Evolutionary conservation across 2,113 vertebrate species (phyloP), one percentile per base, ranked within the genome.

Genomic region (Forbesichthys agassizii): DNA sequence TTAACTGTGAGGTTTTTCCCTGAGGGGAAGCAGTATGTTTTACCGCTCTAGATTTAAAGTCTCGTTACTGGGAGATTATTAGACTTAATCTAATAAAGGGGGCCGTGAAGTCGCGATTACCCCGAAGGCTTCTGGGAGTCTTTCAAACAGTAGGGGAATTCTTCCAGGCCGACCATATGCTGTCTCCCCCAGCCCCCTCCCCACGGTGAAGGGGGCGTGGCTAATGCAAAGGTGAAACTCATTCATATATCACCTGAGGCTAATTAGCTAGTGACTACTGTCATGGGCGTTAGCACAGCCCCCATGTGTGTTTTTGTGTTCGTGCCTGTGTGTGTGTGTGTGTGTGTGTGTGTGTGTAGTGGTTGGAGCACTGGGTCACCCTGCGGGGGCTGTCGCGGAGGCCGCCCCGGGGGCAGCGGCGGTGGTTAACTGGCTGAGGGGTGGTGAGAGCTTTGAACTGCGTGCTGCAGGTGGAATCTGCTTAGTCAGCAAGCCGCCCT

Each of bases 1-100:
- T 73, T 51, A 51, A 48, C 53, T 67, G 73, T 78, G 56, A 77
- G 69, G 3, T 16, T 61, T 56, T 33, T 58, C 79, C 83, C 75
- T 85, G 77, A 7, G 9, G 68, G 81, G 84, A 42, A 69, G 61
- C 59, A 13, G 62, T 61, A 68, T 81, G 87, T 42, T 7, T 87
- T 84, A 89, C 78, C 20, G 47, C 84, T 76, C 67, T 69, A 57
- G 75, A 84, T 88, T 88, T 84, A 81, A 89, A 81, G 87, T 88
- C 93, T 92, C 82, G 84, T 94, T 92, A 92, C 86, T 89, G 80
- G 52, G 79, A 91, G 88, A 91, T 91, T 91, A 92, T 92, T 89
- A 86, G 84, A 82, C 81, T 89, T 92, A 93, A 93, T 92, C 91
- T 89, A 86, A 81, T 88, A 87, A 90, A 88, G 88, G 76, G 65